phyloP scores from a whole-genome alignment of 1,140 invertebrate species.

The Drosophila navojoa region DNA sequence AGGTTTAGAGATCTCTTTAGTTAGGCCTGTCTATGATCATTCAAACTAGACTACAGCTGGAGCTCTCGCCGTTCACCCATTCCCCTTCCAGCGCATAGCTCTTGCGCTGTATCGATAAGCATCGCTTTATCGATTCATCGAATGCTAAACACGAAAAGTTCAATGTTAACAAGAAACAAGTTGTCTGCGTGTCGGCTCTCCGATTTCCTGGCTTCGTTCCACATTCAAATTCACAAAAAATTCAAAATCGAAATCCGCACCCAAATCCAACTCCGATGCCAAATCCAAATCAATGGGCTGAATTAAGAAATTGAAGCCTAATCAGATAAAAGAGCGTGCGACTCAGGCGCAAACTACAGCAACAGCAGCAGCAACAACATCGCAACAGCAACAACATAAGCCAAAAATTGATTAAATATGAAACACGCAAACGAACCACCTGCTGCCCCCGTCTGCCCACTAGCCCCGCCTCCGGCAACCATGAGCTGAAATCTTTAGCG shows the following conservation, averaged over 20 bases:
- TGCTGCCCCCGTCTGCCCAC: slow-evolving; percentile 1
- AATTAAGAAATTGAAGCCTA: slow-evolving; percentile 81
- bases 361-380: slow-evolving; percentile 27
- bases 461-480: not conserved
- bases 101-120: not conserved
- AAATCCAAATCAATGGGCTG: slow-evolving; percentile 55
- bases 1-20: no score
- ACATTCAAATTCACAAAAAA: slow-evolving; percentile 4
- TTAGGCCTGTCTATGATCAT: no score
- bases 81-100: not conserved
- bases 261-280: slow-evolving; percentile 15
- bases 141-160: slow-evolving; percentile 60
- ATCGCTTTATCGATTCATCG: slow-evolving; percentile 19
- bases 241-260: slow-evolving; percentile 17
- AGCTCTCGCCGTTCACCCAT: no score
- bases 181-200: not conserved
- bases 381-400: slow-evolving; percentile 22
- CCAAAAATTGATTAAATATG: slow-evolving; percentile 78
- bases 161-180: slow-evolving; percentile 71
- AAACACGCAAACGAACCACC: slow-evolving; percentile 65
- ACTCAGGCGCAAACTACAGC: slow-evolving; percentile 44
- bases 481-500: slow-evolving; percentile 25
- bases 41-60: no score
- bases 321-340: slow-evolving; percentile 77
- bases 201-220: slow-evolving; percentile 13